Base-by-base conservation (phyloP, 2,797 vertebrate genomes). In the Pitangus sulphuratus region DNA sequence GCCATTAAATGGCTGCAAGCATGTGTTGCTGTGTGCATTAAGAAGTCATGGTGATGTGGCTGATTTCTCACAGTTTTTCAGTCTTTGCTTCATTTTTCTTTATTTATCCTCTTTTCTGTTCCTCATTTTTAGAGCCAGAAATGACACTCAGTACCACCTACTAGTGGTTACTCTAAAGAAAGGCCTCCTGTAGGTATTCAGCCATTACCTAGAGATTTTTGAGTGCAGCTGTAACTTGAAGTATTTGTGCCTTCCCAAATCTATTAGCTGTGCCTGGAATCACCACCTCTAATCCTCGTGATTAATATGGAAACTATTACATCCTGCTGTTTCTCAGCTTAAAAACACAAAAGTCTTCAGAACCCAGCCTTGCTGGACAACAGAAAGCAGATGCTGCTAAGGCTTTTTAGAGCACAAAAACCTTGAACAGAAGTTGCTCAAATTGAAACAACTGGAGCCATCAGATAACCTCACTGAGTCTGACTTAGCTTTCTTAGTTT, bases 351-450 rank as follows among this genome's bases (percentile, higher is more conserved):
- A 42, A 83, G 58, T 42, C 66, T 90, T 81, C 75, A 76, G 60
- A 89, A 42, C 35, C 31, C 47, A 84, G 64, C 42, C 72, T 78
- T 69, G 74, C 58, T 9, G 15, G 28, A 69, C 92, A 91, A 90
- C 48, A 93, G 83, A 96, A 87, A 91, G 68, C 8, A 17, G 84
- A 85, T 74, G 83, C 95, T 95, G 74, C 90, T 87, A 80, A 84
- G 93, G 70, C 30, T 57, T 95, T 77, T 85, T 76, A 84, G 66
- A 72, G 83, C 71, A 72, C 60, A 90, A 48, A 92, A 77, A 44
- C 86, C 70, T 76, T 85, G 62, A 96, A 92, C 70, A 92, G 76
- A 69, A 79, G 72, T 65, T 24, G 20, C 39, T 71, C 42, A 44
- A 48, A 45, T 48, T 6, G 3, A 48, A 58, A 35, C 15, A 87